Evolutionary conservation across 2,113 vertebrate genomes (phyloP).

Genomic region (Istiophorus platypterus): DNA sequence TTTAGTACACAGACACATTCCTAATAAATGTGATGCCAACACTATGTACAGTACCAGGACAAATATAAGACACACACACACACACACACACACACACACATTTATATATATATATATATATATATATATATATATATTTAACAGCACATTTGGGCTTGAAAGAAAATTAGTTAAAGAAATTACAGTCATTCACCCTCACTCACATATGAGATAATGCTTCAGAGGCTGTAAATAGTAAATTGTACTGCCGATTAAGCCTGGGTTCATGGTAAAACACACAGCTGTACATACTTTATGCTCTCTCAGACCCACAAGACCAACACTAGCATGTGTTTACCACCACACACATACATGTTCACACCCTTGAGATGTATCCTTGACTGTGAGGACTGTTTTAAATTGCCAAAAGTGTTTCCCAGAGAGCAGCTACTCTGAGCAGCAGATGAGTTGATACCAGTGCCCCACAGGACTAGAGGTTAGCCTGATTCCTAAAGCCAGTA

Average conservation of each 20-base stretch:
- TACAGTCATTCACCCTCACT: background rate
- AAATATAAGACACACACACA: too few species aligned
- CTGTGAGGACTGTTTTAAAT: constrained; percentile 32
- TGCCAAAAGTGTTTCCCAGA: constrained; percentile 14
- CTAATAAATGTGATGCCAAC: background rate
- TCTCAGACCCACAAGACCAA: constrained; percentile 16
- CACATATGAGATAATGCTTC: background rate
- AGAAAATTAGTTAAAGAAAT: background rate
- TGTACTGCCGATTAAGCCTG: too few species aligned
- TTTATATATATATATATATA: too few species aligned
- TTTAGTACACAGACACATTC: background rate
- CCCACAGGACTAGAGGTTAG: background rate
- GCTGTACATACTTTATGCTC: background rate
- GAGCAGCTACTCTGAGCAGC: constrained; percentile 4
- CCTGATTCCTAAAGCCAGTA: background rate
- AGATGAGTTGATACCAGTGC: background rate
- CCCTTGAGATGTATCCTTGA: constrained; percentile 23
- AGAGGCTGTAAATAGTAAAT: background rate
- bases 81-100: too few species aligned
- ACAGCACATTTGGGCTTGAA: background rate
- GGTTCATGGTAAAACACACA: background rate
- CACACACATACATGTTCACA: background rate
- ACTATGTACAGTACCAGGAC: background rate
- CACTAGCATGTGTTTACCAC: background rate
- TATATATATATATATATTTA: too few species aligned